Conservation (phyloP, 2,888 invertebrate species). For the Mythimna albipuncta region DNA sequence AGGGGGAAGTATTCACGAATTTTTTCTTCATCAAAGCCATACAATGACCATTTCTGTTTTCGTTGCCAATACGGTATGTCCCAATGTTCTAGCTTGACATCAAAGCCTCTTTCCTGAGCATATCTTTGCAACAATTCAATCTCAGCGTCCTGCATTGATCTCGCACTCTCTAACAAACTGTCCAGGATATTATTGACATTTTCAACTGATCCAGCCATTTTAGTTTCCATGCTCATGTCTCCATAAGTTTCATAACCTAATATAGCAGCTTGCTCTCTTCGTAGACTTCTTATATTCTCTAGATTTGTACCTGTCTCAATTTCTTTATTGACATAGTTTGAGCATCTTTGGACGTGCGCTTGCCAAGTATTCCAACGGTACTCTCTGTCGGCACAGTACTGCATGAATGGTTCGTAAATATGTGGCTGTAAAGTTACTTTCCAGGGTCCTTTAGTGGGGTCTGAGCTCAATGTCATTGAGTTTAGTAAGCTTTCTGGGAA, state of each 20-base stretch:
- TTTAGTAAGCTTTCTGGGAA: conserved; percentile 94
- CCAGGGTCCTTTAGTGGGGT: conserved; percentile 95
- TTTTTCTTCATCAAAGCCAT: conserved; percentile 93
- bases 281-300: conserved; percentile 94
- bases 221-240: conserved; percentile 98
- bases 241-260: conserved; percentile 95
- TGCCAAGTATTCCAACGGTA: conserved; percentile 96
- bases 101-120: conserved; percentile 93
- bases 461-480: conserved; percentile 92
- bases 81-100: conserved; percentile 93
- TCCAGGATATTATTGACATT: conserved; percentile 94
- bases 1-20: conserved; percentile 96
- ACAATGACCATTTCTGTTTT: conserved; percentile 93
- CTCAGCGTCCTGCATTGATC: conserved; percentile 94
- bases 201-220: conserved; percentile 96
- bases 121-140: conserved; percentile 93
- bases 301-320: conserved; percentile 93
- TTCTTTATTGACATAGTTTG: conserved; percentile 91
- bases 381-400: conserved; percentile 95
- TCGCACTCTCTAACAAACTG: conserved; percentile 92
- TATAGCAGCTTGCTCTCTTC: conserved; percentile 93
- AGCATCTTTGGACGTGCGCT: conserved; percentile 93
- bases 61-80: conserved; percentile 97
- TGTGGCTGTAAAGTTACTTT: conserved; percentile 94
- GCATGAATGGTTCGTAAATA: conserved; percentile 94